phyloP scores from a whole-genome alignment of 1,140 invertebrate genomes.

The Neomicropteryx cornuta region DNA sequence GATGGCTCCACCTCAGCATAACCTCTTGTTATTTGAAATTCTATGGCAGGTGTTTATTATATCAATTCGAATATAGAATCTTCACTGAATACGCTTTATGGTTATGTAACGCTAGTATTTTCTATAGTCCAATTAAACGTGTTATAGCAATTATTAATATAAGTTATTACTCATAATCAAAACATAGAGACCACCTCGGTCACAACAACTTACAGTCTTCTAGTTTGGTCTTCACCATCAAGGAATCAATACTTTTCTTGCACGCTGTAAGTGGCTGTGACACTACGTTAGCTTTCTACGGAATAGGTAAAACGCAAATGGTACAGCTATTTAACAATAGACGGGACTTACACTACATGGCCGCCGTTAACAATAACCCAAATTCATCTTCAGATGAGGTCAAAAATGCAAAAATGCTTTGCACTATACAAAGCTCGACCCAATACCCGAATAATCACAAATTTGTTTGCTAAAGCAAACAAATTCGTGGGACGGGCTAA shows the following conservation, averaged over 20 bases:
- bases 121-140: no score
- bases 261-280: conserved; percentile 1
- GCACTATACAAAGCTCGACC: neutral
- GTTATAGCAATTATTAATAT: neutral
- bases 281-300: neutral
- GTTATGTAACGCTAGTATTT: no score
- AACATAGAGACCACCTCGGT: neutral
- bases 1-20: no score
- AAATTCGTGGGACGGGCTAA: neutral
- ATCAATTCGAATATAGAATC: no score
- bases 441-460: neutral
- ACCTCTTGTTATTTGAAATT: no score
- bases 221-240: neutral
- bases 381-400: no score
- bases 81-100: no score
- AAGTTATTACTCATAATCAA: no score
- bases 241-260: neutral
- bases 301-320: neutral
- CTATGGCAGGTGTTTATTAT: no score
- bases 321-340: neutral
- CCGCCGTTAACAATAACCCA: no score
- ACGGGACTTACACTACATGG: neutral
- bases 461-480: neutral
- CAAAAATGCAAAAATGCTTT: neutral
- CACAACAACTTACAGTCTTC: neutral